Evolutionary conservation across 2,888 invertebrate species (phyloP).

Genomic region (Leptopilina drosophilae): DNA sequence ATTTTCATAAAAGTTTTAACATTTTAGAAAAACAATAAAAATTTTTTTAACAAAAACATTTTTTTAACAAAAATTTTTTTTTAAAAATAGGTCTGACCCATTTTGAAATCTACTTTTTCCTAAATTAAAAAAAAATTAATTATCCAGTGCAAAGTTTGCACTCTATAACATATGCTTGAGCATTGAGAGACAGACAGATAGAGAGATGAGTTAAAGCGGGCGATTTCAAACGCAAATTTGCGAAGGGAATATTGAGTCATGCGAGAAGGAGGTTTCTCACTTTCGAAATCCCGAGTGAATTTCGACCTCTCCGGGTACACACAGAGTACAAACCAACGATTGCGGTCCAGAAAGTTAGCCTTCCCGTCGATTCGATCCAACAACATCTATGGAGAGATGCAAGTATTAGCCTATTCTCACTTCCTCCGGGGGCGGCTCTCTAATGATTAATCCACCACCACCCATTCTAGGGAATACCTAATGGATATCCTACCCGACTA

Average conservation of each 20-base stretch:
- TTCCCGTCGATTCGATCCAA: conserved; percentile 65
- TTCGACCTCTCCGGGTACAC: conserved; percentile 56
- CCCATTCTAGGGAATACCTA: conserved; percentile 53
- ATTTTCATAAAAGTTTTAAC: too few species aligned
- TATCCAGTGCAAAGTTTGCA: background rate
- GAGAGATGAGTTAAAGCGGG: conserved; percentile 51
- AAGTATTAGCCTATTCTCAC: conserved; percentile 50
- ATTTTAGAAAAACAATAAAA: too few species aligned
- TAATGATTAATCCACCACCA: conserved; percentile 55
- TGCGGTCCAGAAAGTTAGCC: conserved; percentile 70
- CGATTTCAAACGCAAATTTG: conserved; percentile 73
- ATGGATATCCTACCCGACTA: conserved; percentile 49
- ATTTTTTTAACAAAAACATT: too few species aligned
- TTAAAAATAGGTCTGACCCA: too few species aligned
- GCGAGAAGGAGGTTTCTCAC: conserved; percentile 60
- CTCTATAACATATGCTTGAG: background rate
- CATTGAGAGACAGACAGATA: background rate
- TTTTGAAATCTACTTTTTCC: too few species aligned
- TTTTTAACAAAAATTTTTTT: too few species aligned
- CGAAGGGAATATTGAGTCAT: conserved; percentile 52
- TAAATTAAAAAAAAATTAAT: too few species aligned
- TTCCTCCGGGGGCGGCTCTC: conserved; percentile 52
- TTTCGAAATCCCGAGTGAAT: conserved; percentile 64
- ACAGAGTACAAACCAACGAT: conserved; percentile 56
- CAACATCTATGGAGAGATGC: conserved; percentile 58